These are phyloP conservation scores for Caenorhabditis japonica DNA, from an alignment of 2,888 invertebrate species.

Conservation along the genomic window DNA sequence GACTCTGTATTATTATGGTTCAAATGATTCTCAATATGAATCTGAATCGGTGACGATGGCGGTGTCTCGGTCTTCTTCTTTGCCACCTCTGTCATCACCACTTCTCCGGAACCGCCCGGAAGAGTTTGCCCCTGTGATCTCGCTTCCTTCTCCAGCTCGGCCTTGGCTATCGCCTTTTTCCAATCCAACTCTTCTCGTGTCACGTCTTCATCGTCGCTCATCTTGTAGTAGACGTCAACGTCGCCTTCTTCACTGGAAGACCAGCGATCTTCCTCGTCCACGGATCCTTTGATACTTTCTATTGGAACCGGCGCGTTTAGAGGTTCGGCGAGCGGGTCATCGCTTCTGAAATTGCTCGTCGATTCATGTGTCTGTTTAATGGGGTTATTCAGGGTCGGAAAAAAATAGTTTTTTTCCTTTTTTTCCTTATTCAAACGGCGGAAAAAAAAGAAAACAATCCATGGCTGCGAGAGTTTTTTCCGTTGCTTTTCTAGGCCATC, in stretches of 20 bases:
- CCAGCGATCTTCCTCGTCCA: conserved; percentile 58
- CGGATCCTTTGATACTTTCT: conserved; percentile 36
- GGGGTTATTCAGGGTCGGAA: too few species aligned
- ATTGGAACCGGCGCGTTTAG: conserved; percentile 52
- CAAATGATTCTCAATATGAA: conserved; percentile 32
- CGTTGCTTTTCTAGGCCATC: too few species aligned
- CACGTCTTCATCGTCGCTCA: conserved; percentile 67
- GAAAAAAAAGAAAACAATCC: too few species aligned
- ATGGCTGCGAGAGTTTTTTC: too few species aligned
- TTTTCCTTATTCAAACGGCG: too few species aligned
- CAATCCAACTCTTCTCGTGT: conserved; percentile 60
- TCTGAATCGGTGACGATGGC: conserved; percentile 46
- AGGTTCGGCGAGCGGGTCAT: conserved; percentile 49
- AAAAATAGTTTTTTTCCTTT: too few species aligned
- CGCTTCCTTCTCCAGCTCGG: conserved; percentile 36
- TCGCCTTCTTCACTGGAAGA: conserved; percentile 65
- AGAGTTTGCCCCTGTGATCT: conserved; percentile 28
- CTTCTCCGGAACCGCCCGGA: conserved; percentile 12
- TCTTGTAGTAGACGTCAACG: conserved; percentile 66
- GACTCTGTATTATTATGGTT: conserved; percentile 37
- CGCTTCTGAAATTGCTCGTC: conserved; percentile 28
- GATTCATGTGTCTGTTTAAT: too few species aligned
- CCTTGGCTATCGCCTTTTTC: conserved; percentile 49
- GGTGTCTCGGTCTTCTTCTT: conserved; percentile 46
- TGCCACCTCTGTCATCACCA: neutral